Evolutionary conservation across 2,113 vertebrate species (phyloP).

Genomic region (Columbina picui): DNA sequence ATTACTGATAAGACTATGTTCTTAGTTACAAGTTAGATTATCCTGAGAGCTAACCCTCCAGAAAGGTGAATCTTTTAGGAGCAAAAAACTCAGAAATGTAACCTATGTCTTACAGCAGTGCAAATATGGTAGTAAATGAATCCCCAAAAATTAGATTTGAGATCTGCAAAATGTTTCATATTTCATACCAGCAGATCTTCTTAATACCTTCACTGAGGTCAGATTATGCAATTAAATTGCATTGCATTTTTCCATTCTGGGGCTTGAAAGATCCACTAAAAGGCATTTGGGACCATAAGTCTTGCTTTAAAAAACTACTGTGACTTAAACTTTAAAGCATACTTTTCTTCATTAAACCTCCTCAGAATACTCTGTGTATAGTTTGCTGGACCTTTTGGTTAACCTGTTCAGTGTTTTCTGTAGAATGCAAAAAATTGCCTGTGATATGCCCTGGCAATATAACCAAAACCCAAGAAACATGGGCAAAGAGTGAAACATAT

Average conservation of each 20-base stretch:
- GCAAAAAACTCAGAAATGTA: neutral
- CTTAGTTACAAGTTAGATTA: slow-evolving; percentile 30
- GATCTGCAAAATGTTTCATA: neutral
- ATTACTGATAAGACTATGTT: neutral
- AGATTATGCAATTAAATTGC: neutral
- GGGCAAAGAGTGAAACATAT: neutral
- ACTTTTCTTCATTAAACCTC: slow-evolving; percentile 23
- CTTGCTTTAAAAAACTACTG: neutral
- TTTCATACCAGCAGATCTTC: neutral
- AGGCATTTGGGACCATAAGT: neutral
- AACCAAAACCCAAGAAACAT: neutral
- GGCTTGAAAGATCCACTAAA: neutral
- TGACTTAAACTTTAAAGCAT: slow-evolving; percentile 29
- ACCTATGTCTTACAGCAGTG: neutral
- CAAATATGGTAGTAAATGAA: neutral
- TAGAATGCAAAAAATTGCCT: neutral
- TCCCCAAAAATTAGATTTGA: neutral
- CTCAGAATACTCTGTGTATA: neutral
- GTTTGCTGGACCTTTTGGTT: neutral
- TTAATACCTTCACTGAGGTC: neutral
- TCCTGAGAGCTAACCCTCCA: neutral
- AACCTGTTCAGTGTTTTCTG: neutral
- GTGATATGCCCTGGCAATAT: neutral
- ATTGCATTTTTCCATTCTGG: neutral
- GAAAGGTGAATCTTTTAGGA: neutral